Conservation (phyloP, 92 coral and sea anemone species). For the Ricordea florida region DNA sequence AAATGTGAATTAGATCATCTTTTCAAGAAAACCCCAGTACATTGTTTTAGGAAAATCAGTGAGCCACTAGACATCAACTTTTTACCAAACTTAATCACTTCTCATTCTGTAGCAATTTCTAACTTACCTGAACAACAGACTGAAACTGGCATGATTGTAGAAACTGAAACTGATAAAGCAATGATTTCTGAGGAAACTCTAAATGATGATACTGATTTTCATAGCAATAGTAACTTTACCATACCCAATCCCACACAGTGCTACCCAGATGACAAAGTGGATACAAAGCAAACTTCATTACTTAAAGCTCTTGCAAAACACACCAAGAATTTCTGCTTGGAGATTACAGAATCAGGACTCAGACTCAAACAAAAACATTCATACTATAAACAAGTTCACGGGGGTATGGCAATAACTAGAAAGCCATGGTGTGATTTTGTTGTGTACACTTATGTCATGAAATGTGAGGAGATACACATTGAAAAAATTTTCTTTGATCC, state of each 20-base stretch:
- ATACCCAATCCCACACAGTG: too few species aligned
- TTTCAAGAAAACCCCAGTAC: too few species aligned
- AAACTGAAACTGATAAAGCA: too few species aligned
- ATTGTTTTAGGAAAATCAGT: too few species aligned
- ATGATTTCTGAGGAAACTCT: not conserved
- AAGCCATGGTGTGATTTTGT: conserved; percentile 52
- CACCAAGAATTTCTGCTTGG: conserved; percentile 21
- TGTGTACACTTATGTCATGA: conserved; percentile 7
- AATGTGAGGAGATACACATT: conserved; percentile 10
- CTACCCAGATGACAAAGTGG: too few species aligned
- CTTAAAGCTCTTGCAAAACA: not conserved
- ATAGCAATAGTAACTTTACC: not conserved
- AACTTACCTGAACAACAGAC: too few species aligned
- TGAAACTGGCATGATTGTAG: too few species aligned
- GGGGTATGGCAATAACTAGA: conserved; percentile 49
- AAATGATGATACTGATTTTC: not conserved
- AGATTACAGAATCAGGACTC: conserved; percentile 15
- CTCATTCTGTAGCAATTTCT: too few species aligned
- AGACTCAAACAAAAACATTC: too few species aligned
- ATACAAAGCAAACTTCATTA: not conserved
- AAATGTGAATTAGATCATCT: too few species aligned
- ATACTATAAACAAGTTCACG: conserved; percentile 53
- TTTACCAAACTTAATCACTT: too few species aligned
- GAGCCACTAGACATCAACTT: too few species aligned
- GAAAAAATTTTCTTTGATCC: conserved; percentile 34